Base-by-base conservation (phyloP, 2,113 vertebrate species). In the Neomonachus schauinslandi region DNA sequence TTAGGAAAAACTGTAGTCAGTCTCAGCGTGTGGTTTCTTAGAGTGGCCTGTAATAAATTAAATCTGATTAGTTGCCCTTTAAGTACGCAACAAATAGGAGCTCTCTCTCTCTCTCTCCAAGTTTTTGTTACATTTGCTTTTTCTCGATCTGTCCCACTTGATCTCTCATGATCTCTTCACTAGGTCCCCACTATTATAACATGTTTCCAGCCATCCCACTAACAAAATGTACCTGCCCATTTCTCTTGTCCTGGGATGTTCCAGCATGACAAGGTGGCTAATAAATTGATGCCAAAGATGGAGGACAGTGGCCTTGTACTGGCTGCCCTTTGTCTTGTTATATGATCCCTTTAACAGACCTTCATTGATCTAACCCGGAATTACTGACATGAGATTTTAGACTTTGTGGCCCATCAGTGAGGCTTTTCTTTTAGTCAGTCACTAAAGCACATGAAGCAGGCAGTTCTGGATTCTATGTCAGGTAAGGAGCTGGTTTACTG, bases 31-130 rank as follows among this genome's bases (percentile, higher is more conserved):
- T 94, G 16, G 24, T 95, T 87, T 81, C 65, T 59, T 57, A 53
- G 14, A 85, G 51, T 74, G 51, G 21, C 63, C 28, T 49, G 22
- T 86, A 93, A 83, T 49, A 95, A 95, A 84, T 93, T 55, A 80
- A 91, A 79, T 84, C 16, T 53, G n/a, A 81, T 96, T 87, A 53
- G 12, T 18, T 79, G 33, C 13, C 51, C 18, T 93, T 88, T 65
- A 95, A 93, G 69, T 84, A 90, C 36, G 83, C 31, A 51, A 57
- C 89, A 67, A 72, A 55, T 72, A 46, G 24, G 21, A 91, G 3
- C 15, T 13, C n/a, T n/a, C 15, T 51, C 15, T 33, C 46, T 42
- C 12, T 14, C 39, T 76, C 39, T 76, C 14, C 16, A 1, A 5
- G 42, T 39, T 85, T 82, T 22, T 91, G 46, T 61, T 74, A 22